Base-by-base conservation (phyloP, 2,113 vertebrate species). In the Orycteropus afer region DNA sequence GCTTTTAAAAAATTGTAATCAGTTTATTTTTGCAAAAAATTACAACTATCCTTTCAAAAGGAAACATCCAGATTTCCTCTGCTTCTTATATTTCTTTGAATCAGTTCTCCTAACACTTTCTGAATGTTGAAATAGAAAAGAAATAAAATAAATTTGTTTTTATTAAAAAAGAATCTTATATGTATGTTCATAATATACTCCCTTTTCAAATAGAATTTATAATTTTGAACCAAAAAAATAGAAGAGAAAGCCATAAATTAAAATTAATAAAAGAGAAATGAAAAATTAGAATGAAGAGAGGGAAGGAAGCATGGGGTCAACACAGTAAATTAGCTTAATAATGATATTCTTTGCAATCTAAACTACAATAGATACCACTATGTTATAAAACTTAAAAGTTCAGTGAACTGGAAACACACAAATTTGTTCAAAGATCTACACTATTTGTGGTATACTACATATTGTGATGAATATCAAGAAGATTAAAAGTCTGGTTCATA, bases 91-190 rank as follows among this genome's bases (percentile, higher is more conserved):
- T 74, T 80, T 61, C 49, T 84, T 85, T 12, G n/a, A 13, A 23
- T 83, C 22, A n/a, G 7, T 74, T 86, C 32, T 22, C 51, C 76
- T 57, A 86, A 42, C 80, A 80, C 12, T 32, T 81, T 34, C 74
- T 86, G 34, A 84, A 86, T 40, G 61, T 71, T 49, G 32, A 86
- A 93, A 67, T 51, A 65, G 57, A 89, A 92, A 90, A 49, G 45
- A 78, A 78, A 65, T 80, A 74, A 63, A 73, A 84, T 45, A 10
- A 84, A 42, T 63, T 73, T 57, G 55, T 80, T 93, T 85, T 13
- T 45, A 73, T 84, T 77, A 45, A 78, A 73, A 18, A 92, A 73
- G 5, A 67, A 25, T 5, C 37, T 29, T 34, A 47, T 22, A 67
- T 55, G 11, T 63, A 15, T 61, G 90, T 73, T 90, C 51, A 37